phyloP scores from a whole-genome alignment of 2,797 vertebrate genomes.

The Periparus ater region DNA sequence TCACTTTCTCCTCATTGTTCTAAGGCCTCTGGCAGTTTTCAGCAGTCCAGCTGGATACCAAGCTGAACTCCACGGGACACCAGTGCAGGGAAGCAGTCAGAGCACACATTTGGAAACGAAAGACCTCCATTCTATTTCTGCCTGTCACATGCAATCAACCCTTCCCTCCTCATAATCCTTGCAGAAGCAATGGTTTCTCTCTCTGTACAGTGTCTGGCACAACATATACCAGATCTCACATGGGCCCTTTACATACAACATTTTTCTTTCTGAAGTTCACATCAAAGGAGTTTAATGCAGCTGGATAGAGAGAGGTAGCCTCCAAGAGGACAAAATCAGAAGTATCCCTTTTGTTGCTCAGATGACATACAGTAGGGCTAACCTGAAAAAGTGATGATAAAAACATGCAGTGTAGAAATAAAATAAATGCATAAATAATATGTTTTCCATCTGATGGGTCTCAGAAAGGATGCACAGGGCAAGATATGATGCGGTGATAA shows the following conservation, averaged over 20 bases:
- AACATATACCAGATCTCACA: neutral
- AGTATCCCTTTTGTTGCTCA: neutral
- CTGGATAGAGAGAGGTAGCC: neutral
- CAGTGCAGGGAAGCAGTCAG: neutral
- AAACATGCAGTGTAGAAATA: neutral
- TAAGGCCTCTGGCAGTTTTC: neutral
- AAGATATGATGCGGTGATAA: neutral
- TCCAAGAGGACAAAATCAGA: neutral
- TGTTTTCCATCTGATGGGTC: neutral
- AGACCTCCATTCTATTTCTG: neutral
- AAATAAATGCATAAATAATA: neutral
- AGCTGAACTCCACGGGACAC: neutral
- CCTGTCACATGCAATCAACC: neutral
- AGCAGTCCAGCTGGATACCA: neutral
- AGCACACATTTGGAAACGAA: neutral
- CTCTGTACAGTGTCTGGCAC: neutral
- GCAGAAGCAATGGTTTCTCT: neutral
- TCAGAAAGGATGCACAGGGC: neutral
- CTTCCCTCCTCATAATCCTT: neutral
- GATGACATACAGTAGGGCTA: neutral
- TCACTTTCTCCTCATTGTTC: neutral
- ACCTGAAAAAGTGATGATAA: neutral
- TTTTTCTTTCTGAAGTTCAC: neutral
- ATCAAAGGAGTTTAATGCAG: neutral
- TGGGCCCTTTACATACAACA: fast-evolving